phyloP scores from a whole-genome alignment of 2,113 vertebrate genomes.

The Pionites leucogaster region DNA sequence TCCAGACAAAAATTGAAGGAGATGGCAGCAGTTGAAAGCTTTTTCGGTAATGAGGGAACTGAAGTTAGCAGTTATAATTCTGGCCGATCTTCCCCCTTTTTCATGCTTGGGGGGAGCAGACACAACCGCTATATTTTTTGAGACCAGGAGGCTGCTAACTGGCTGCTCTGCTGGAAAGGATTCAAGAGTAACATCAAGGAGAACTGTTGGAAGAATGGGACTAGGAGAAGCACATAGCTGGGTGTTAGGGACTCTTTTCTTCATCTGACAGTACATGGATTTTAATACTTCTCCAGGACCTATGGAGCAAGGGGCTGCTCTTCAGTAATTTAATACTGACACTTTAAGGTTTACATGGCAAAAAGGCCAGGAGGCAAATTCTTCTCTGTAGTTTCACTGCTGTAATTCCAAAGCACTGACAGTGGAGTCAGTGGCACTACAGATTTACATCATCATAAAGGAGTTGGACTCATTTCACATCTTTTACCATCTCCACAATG shows the following conservation, averaged over 20 bases:
- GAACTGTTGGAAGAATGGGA: not conserved
- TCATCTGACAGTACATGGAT: not conserved
- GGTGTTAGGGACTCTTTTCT: not conserved
- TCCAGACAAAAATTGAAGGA: constrained; percentile 13
- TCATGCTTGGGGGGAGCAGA: constrained; percentile 4
- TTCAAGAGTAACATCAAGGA: constrained; percentile 33
- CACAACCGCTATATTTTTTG: constrained; percentile 45
- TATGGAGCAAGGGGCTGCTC: not conserved
- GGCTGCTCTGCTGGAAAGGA: constrained; percentile 48
- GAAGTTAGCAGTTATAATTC: constrained; percentile 49
- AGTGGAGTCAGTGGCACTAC: not conserved
- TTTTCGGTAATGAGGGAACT: constrained; percentile 45
- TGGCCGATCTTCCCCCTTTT: constrained; percentile 16
- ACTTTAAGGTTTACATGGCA: constrained; percentile 15
- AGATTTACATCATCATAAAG: not conserved
- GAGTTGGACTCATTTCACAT: not conserved
- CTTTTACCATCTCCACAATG: not conserved
- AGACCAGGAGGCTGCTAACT: constrained; percentile 32
- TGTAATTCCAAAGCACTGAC: not conserved
- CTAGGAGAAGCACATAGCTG: not conserved
- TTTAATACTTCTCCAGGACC: constrained; percentile 11
- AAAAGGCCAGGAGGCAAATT: not conserved
- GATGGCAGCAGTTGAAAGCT: constrained; percentile 51
- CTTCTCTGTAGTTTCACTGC: not conserved
- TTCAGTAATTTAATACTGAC: not conserved